A percentile compares a stretch with the other conserved stretches of the same genome.
Evolutionary conservation across 2,113 vertebrate genomes (phyloP).

Genomic region (Hipposideros armiger): DNA sequence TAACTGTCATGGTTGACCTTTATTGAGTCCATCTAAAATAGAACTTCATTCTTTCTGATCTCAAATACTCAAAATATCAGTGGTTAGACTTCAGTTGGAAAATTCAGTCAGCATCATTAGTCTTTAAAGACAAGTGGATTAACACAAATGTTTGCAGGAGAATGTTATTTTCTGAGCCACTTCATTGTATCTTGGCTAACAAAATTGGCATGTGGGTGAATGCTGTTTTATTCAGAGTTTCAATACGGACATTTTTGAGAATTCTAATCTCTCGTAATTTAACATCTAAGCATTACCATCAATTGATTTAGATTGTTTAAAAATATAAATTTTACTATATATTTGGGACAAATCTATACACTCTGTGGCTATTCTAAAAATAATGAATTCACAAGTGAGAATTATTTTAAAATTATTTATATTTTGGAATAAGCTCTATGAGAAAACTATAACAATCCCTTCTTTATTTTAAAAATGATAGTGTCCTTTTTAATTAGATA

Average conservation of each 20-base stretch:
- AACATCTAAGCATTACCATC: not conserved
- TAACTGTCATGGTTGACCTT: not conserved
- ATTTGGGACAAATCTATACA: conserved; percentile 16
- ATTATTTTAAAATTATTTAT: not conserved
- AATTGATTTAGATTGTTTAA: conserved; percentile 41
- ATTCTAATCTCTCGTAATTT: conserved; percentile 21
- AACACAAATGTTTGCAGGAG: not conserved
- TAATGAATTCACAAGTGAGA: not conserved
- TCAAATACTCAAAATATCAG: not conserved
- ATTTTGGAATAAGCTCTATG: not conserved
- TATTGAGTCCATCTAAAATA: conserved; percentile 19
- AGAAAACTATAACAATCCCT: not conserved
- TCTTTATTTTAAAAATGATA: conserved; percentile 25
- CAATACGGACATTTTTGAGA: not conserved
- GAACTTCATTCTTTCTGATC: not conserved
- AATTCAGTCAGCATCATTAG: not conserved
- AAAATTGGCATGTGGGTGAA: not conserved
- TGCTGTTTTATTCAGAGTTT: conserved; percentile 39
- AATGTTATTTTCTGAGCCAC: not conserved
- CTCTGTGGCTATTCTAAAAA: conserved; percentile 1
- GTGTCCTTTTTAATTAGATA: not conserved
- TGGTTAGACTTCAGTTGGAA: not conserved
- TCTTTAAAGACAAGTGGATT: not conserved
- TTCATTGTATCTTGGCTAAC: not conserved
- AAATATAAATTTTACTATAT: not conserved